Base-by-base conservation (phyloP, 2,113 vertebrate genomes). In the Cyphomyrus plagiostoma region DNA sequence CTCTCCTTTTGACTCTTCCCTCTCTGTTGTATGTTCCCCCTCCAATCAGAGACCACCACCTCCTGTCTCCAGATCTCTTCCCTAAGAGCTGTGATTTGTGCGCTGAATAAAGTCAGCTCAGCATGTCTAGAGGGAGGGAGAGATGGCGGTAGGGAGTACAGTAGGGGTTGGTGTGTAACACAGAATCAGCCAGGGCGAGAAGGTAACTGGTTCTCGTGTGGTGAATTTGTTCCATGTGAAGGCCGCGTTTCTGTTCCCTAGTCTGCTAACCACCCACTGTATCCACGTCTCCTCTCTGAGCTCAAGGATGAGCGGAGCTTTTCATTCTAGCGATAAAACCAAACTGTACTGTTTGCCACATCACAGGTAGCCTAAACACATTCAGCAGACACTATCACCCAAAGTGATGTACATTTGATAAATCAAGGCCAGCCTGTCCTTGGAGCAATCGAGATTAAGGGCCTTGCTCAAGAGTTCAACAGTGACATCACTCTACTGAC, bases 61-160 rank as follows among this genome's bases (percentile, higher is more conserved):
- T 92, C 89, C 89, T 84, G 83, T 92, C 91, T 87, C 74, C 89
- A 89, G 56, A 52, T 48, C 91, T 62, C 92, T 91, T 90, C 90
- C 92, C 94, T 91, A 92, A 91, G 94, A 95, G 91, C 95, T 94
- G 91, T 95, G 94, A 92, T 94, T 93, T 93, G 48, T 91, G 91
- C 90, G 94, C 94, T 96, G 96, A 95, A 93, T 91, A 95, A 95
- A 95, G 94, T 93, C 94, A 96, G 95, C 94, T 95, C 93, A 90
- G 94, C 92, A 94, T 96, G 95, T 87, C 95, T 96, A 96, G 95
- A 96, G 90, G 94, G 92, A 77, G 83, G 62, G 82, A 84, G 50
- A 90, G 53, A 50, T 23, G 87, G 2, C 3, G 66, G 26, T 88
- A 52, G 86, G 85, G 49, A 11, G 89, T 80, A 62, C 4, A 87